A percentile compares a stretch with the other conserved stretches of the same genome.
phyloP scores from a whole-genome alignment of 35 echinoderm and acorn worm species.

The Diadema setosum region DNA sequence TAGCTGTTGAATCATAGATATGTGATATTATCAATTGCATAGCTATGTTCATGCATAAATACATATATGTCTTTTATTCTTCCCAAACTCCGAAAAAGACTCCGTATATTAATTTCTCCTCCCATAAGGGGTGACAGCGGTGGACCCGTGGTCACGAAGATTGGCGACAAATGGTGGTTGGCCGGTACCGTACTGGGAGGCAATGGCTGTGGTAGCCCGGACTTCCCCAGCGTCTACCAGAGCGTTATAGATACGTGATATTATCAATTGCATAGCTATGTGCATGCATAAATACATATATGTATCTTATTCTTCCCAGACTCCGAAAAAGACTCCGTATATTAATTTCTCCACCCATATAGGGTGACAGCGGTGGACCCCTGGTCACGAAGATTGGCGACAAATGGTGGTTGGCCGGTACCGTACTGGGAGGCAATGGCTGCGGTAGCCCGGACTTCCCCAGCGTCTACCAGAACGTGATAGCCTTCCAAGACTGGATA shows the following conservation, averaged over 20 bases:
- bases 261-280: too few species aligned
- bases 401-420: background rate
- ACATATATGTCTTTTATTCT: too few species aligned
- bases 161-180: background rate
- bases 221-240: background rate
- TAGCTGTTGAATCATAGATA: too few species aligned
- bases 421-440: background rate
- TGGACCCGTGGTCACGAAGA: background rate
- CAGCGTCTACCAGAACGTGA: background rate
- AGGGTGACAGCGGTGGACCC: conserved; percentile 5
- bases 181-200: background rate
- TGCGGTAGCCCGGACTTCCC: background rate
- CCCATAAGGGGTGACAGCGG: conserved; percentile 22
- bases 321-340: too few species aligned
- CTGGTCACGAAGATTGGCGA: background rate
- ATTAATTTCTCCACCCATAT: too few species aligned
- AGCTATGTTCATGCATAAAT: too few species aligned
- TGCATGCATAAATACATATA: too few species aligned
- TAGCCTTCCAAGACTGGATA: background rate
- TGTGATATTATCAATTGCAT: too few species aligned
- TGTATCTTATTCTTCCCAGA: too few species aligned
- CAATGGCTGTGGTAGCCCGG: background rate
- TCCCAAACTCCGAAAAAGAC: too few species aligned
- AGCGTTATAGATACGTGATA: background rate
- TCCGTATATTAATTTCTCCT: too few species aligned